These are phyloP conservation scores for Lasioglossum morio DNA, from an alignment of 2,888 invertebrate species.

Conservation along the genomic window DNA sequence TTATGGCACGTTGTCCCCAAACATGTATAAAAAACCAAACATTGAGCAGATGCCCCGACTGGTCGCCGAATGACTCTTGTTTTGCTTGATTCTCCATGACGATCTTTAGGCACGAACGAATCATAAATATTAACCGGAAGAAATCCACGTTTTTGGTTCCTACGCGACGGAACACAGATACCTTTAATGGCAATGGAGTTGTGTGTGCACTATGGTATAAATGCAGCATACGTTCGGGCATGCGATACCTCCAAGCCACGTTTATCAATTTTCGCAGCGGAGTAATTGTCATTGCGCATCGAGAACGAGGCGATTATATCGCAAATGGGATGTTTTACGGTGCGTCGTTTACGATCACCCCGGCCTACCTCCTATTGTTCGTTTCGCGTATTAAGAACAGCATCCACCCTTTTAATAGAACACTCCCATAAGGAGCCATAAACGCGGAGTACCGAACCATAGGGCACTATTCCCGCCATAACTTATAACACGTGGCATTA, in stretches of 20 bases:
- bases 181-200: neutral
- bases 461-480: slow-evolving; percentile 66
- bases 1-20: too few species aligned
- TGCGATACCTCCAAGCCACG: neutral
- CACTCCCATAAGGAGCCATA: slow-evolving; percentile 69
- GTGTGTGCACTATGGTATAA: neutral
- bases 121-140: too few species aligned
- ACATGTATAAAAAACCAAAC: too few species aligned
- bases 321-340: slow-evolving; percentile 42
- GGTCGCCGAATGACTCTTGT: too few species aligned
- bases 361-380: slow-evolving; percentile 40
- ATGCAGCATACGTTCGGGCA: neutral
- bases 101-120: too few species aligned
- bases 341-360: slow-evolving; percentile 37
- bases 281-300: slow-evolving; percentile 20
- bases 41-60: too few species aligned
- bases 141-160: too few species aligned
- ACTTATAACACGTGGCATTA: slow-evolving; percentile 70
- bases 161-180: too few species aligned
- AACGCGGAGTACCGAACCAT: slow-evolving; percentile 59
- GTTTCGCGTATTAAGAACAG: slow-evolving; percentile 53
- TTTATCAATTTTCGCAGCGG: neutral
- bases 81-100: too few species aligned
- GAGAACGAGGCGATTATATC: slow-evolving; percentile 17
- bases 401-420: slow-evolving; percentile 70